Evolutionary conservation across 2,888 invertebrate species (phyloP), one percentile per base, ranked within the genome.

Genomic region (Eutolmus rufibarbis): DNA sequence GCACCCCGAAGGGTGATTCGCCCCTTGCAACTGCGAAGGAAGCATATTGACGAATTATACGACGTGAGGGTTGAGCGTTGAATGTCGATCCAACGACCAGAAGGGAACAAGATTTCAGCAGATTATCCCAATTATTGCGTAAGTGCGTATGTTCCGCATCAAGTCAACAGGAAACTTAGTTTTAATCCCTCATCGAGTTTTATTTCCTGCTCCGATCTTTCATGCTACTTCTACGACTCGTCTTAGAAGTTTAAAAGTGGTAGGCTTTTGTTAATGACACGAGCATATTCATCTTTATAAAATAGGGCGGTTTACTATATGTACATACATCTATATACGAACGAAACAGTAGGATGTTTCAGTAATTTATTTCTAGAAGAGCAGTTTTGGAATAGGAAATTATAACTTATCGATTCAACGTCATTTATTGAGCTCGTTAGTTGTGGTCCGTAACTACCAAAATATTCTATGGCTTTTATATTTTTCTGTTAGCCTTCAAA

Each of bases 51-150:
- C 81, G 34, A 56, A 81, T 81, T 81, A 51, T n/a, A 9, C 43
- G 23, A 23, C 23, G 43, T n/a, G 78, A 81, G 81, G 81, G 81
- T 81, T 81, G 31, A 14, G 28, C 14, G 4, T 81, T n/a, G 23
- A 28, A 86, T 86, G 74, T 19, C 51, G 79, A 87, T 84, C 77
- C n/a, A 79, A 28, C 51, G 79, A 88, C 87, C 77, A 85, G 76
- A 77, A 79, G 66, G 78, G 86, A 88, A 86, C 87, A 87, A 86
- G 88, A 88, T 88, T 88, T 86, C 86, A 88, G 82, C 84, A 87
- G 88, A 88, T 88, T 88, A 88, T 88, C 87, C 88, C 88, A 88
- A 88, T 88, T 88, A 88, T 88, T 86, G 82, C 88, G 81, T 16
- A 56, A n/a, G 56, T 79, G 43, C 76, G 76, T 76, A 40, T 40